Percentiles rank a stretch among this genome's conserved stretches.
Conservation (phyloP, 2,888 invertebrate genomes). For the Eumacrocentrus americanus region DNA sequence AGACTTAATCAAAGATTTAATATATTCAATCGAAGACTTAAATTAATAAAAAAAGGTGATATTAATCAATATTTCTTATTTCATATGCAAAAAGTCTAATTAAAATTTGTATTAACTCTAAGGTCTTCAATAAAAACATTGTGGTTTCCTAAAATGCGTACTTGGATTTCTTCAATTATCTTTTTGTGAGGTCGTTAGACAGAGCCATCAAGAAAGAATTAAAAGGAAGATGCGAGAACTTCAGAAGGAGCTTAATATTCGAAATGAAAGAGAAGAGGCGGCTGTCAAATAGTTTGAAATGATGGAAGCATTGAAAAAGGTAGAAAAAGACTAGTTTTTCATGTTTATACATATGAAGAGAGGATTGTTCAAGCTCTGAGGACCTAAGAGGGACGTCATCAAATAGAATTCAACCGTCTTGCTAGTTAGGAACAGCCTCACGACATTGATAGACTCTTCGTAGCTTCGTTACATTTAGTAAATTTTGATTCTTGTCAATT, state of each 20-base stretch:
- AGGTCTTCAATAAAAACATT: too few relatives aligned
- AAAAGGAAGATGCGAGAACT: slow-evolving; percentile 48
- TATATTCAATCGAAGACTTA: too few relatives aligned
- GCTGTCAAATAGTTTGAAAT: slow-evolving; percentile 69
- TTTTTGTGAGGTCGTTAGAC: too few relatives aligned
- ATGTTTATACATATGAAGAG: slow-evolving; percentile 68
- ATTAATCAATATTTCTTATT: too few relatives aligned
- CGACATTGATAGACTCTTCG: slow-evolving; percentile 71
- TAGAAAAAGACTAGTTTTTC: slow-evolving; percentile 66
- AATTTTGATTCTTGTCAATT: too few relatives aligned
- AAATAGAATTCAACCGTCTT: slow-evolving; percentile 62
- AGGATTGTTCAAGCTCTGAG: slow-evolving; percentile 62
- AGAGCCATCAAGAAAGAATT: slow-evolving; percentile 44
- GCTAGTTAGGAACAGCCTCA: slow-evolving; percentile 62
- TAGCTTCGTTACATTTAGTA: slow-evolving; percentile 73
- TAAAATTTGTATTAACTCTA: too few relatives aligned
- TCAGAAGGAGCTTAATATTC: slow-evolving; percentile 48
- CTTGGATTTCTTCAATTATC: too few relatives aligned
- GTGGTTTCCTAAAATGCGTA: too few relatives aligned
- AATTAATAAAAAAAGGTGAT: too few relatives aligned
- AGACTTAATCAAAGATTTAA: too few relatives aligned
- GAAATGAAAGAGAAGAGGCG: slow-evolving; percentile 62
- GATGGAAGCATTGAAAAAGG: slow-evolving; percentile 65
- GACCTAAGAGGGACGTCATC: slow-evolving; percentile 42
- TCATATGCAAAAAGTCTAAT: too few relatives aligned